Base-by-base conservation (phyloP, 2,797 vertebrate genomes). In the Sorex maritimensis region DNA sequence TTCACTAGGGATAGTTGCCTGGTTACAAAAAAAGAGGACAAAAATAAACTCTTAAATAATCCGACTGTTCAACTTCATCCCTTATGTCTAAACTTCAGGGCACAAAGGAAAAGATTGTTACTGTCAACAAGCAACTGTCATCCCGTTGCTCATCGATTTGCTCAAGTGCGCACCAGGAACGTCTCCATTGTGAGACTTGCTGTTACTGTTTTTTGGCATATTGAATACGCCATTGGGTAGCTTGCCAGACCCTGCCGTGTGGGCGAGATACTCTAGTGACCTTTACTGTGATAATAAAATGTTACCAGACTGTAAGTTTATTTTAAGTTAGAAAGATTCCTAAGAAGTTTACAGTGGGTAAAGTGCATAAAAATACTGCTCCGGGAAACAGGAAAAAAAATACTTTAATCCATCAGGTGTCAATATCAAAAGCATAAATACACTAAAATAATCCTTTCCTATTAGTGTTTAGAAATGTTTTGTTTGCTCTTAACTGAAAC, bases 391-490 rank as follows among this genome's bases (percentile, higher is more conserved):
- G 0, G 0, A 65, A 30, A 24, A 34, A 46, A 88, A 89, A 65
- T 38, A 90, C 28, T 90, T 69, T 65, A 87, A 82, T 67, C 72
- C 30, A 86, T 41, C 52, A 82, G 30, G 34, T 81, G 58, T 81
- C 89, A 91, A 77, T 19, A 58, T 1, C 44, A 23, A 90, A 87
- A 85, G 69, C 26, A 75, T 67, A 93, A 73, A 69, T 80, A 74
- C 49, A 84, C 61, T 91, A 52, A 52, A 11, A 52, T 38, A 65
- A 68, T 95, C 55, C 34, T 77, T 88, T 93, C 38, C 68, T 34
- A 55, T 15, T 82, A 38, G 30, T 41, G 63, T 92, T 91, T 77
- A 80, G 44, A 58, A 91, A 95, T 91, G 61, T 83, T 85, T 90
- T 52, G 75, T n/a, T 90, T 86, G 46, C 46, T 80, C 63, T 67